Percentiles rank a stretch among this genome's conserved stretches.
Conservation (phyloP, 2,888 invertebrate genomes). For the Marronus borbonicus region DNA sequence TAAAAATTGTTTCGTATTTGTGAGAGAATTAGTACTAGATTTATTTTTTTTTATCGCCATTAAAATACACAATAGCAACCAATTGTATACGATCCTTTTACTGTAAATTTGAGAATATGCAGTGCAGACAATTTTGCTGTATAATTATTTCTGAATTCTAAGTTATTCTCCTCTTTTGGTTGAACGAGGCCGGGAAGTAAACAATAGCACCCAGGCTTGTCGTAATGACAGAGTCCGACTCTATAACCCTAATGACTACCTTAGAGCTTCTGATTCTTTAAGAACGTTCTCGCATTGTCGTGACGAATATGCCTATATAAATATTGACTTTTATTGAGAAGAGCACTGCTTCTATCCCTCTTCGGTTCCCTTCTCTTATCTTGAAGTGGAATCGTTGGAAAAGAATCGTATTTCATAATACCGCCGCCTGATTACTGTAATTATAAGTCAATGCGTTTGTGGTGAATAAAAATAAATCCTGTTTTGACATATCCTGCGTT, state of each 20-base stretch:
- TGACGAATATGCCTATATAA: slow-evolving; percentile 47
- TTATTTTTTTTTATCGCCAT: too few species aligned
- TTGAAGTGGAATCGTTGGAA: slow-evolving; percentile 48
- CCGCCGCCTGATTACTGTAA: slow-evolving; percentile 43
- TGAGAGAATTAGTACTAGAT: too few species aligned
- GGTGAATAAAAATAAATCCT: slow-evolving; percentile 45
- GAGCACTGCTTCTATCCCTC: slow-evolving; percentile 18
- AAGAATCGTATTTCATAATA: slow-evolving; percentile 47
- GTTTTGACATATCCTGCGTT: slow-evolving; percentile 38
- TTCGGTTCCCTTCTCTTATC: slow-evolving; percentile 34
- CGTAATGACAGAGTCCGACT: slow-evolving; percentile 61
- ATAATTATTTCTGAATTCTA: slow-evolving; percentile 47
- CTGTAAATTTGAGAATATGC: slow-evolving; percentile 9
- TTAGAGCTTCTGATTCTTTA: slow-evolving; percentile 53
- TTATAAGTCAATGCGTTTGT: slow-evolving; percentile 42
- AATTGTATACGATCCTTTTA: not conserved
- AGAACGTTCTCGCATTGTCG: slow-evolving; percentile 46
- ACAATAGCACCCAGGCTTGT: slow-evolving; percentile 52
- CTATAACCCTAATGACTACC: slow-evolving; percentile 63
- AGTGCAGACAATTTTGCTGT: slow-evolving; percentile 28
- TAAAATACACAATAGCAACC: not conserved
- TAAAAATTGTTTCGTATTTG: too few species aligned
- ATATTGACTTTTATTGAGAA: slow-evolving; percentile 50
- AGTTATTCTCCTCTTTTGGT: slow-evolving; percentile 14
- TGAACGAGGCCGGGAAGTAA: slow-evolving; percentile 42